Conservation (phyloP, 2,113 vertebrate genomes). For the Microtus richardsoni region DNA sequence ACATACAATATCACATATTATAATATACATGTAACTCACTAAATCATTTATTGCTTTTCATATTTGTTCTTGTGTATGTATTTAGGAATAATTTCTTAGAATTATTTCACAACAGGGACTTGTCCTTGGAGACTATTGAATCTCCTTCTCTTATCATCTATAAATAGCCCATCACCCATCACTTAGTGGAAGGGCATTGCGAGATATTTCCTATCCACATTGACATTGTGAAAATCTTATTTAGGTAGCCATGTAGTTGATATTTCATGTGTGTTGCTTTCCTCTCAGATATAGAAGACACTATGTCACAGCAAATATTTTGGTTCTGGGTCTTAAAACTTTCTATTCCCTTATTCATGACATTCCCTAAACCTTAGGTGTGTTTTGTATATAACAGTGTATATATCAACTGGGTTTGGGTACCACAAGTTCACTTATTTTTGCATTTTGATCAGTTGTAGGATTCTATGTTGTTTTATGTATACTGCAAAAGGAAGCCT, state of each 20-base stretch:
- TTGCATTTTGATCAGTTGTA: not conserved
- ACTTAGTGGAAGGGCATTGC: not conserved
- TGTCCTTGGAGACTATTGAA: not conserved
- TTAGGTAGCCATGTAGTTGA: not conserved
- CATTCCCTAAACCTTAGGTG: not conserved
- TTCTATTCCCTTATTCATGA: not conserved
- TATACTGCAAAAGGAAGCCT: not conserved
- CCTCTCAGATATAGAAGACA: not conserved
- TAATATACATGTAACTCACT: too few relatives aligned
- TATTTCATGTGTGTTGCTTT: not conserved
- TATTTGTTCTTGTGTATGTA: not conserved
- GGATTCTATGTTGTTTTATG: not conserved
- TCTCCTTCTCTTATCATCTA: not conserved
- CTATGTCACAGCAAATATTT: not conserved
- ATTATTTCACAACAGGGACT: not conserved
- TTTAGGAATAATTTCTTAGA: not conserved
- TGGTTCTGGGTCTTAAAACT: not conserved
- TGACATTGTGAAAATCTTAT: not conserved
- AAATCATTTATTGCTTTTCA: not conserved
- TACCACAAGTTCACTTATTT: not conserved
- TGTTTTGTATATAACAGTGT: accelerated
- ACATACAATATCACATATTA: not conserved
- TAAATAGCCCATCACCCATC: not conserved
- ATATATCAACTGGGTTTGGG: not conserved
- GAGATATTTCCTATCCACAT: not conserved